A percentile compares a stretch with the other conserved stretches of the same genome.
Conservation (phyloP, 2,797 vertebrate species). For the Chiloscyllium punctatum region DNA sequence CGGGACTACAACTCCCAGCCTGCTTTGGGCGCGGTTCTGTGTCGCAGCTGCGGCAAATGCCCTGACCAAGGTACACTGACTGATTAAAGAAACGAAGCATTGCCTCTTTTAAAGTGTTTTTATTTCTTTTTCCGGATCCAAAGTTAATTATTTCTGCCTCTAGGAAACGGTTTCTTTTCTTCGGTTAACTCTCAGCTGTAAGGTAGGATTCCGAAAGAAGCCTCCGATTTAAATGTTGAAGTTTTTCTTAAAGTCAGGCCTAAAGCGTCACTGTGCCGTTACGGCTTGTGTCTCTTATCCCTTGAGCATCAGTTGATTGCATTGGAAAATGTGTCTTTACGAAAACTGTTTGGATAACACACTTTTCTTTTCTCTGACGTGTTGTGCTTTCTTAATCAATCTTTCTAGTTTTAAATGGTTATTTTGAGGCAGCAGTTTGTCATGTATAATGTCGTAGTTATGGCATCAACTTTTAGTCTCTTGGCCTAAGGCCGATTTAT, state of each 20-base stretch:
- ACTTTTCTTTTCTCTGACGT: not conserved
- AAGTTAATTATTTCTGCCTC: not conserved
- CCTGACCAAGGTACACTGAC: not conserved
- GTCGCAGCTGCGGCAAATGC: not conserved
- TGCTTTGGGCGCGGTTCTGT: rapidly evolving
- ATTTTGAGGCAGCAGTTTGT: not conserved
- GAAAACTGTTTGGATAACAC: not conserved
- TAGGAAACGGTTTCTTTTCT: not conserved
- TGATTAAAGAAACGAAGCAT: not conserved
- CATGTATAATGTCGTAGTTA: not conserved
- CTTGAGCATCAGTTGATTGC: not conserved
- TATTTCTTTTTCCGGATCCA: not conserved
- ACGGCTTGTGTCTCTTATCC: not conserved
- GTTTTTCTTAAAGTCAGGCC: not conserved
- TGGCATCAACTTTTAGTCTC: not conserved
- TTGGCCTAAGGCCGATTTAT: not conserved
- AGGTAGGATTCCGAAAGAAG: not conserved
- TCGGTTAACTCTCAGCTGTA: not conserved
- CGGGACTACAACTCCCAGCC: conserved; percentile 1
- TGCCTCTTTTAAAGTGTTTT: not conserved
- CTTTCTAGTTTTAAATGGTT: not conserved
- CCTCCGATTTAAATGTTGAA: no score
- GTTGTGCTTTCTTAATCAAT: not conserved
- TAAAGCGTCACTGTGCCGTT: not conserved
- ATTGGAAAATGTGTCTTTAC: not conserved